phyloP scores from a whole-genome alignment of 2,888 invertebrate species.

The Taenaris catops region DNA sequence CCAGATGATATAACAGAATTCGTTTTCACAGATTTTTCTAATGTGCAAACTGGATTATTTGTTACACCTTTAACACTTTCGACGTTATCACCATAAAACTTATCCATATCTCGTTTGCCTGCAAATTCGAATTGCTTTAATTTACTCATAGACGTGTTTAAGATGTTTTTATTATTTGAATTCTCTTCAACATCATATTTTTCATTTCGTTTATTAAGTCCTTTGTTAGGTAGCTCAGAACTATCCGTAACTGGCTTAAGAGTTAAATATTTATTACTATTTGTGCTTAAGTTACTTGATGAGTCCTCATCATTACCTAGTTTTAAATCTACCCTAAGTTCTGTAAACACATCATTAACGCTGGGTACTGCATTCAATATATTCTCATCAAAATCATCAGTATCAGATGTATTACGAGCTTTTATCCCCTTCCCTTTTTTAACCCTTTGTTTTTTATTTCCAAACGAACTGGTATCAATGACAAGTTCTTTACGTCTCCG shows the following conservation, averaged over 20 bases:
- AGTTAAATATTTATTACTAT: slow-evolving; percentile 23
- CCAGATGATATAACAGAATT: slow-evolving; percentile 24
- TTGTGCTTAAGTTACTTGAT: slow-evolving; percentile 13
- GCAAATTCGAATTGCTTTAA: slow-evolving; percentile 56
- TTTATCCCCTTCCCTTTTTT: slow-evolving; percentile 25
- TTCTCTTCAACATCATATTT: slow-evolving; percentile 18
- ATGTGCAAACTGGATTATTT: slow-evolving; percentile 25
- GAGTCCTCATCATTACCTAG: slow-evolving; percentile 20
- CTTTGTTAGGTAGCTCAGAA: slow-evolving; percentile 3
- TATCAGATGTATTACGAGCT: slow-evolving; percentile 24
- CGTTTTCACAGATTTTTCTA: too few relatives aligned
- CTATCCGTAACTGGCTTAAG: not conserved
- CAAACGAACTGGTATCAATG: slow-evolving; percentile 33
- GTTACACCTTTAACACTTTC: slow-evolving; percentile 19
- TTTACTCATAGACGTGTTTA: slow-evolving; percentile 35
- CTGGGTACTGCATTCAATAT: slow-evolving; percentile 62
- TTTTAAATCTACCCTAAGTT: slow-evolving; percentile 53
- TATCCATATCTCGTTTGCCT: slow-evolving; percentile 47
- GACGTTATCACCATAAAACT: slow-evolving; percentile 41
- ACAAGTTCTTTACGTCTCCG: slow-evolving; percentile 50
- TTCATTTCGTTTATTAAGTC: not conserved
- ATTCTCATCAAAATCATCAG: slow-evolving; percentile 32
- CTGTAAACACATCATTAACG: slow-evolving; percentile 62
- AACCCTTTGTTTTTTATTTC: slow-evolving; percentile 29
- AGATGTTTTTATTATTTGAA: slow-evolving; percentile 15